Percentiles rank a stretch among this genome's conserved stretches.
Conservation (phyloP, 2,113 vertebrate genomes). For the Hiodon tergisus region DNA sequence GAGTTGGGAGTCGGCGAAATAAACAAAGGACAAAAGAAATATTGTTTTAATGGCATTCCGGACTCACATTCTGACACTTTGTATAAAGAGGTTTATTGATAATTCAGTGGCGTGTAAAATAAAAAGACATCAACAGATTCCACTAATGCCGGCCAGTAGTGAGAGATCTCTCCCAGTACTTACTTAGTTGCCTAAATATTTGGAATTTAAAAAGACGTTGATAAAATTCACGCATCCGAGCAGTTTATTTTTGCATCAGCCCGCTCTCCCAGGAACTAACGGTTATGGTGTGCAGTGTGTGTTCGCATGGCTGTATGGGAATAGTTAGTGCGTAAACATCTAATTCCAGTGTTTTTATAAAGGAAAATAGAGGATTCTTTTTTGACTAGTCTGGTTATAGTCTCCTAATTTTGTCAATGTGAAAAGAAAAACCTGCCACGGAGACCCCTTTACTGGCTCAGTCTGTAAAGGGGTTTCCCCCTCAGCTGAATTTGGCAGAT, state of each 20-base stretch:
- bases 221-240: background rate
- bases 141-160: slow-evolving; percentile 51
- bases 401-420: too few relatives aligned
- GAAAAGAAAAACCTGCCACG: too few relatives aligned
- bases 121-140: slow-evolving; percentile 54
- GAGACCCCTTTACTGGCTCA: too few relatives aligned
- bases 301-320: background rate
- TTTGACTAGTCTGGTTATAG: too few relatives aligned
- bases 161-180: background rate
- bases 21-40: slow-evolving; percentile 60
- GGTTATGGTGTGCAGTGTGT: background rate
- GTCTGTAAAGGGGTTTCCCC: too few relatives aligned
- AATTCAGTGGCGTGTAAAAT: slow-evolving; percentile 57
- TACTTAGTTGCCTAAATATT: background rate
- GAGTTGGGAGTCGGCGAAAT: slow-evolving; percentile 60
- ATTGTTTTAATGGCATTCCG: slow-evolving; percentile 54
- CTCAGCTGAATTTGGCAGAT: too few relatives aligned
- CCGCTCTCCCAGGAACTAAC: background rate
- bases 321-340: background rate
- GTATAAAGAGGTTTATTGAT: slow-evolving; percentile 60
- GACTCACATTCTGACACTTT: slow-evolving; percentile 47
- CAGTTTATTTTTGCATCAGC: background rate
- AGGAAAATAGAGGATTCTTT: too few relatives aligned
- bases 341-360: background rate
- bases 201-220: background rate